A percentile compares a stretch with the other conserved stretches of the same genome.
Conservation (phyloP, 2,888 invertebrate genomes). For the Ophioninae sp. region DNA sequence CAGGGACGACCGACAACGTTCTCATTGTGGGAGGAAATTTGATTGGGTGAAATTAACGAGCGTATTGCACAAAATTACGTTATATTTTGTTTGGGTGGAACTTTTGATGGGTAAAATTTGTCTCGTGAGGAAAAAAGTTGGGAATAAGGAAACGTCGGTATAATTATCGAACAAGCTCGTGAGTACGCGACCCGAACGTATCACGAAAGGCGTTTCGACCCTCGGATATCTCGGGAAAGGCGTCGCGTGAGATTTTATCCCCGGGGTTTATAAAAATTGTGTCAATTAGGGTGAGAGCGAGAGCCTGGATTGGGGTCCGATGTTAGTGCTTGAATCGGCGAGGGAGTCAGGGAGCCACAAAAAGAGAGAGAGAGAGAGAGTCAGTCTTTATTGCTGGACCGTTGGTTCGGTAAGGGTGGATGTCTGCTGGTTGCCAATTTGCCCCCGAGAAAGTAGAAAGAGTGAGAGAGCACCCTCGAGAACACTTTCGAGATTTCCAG, state of each 20-base stretch:
- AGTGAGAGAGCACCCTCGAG: constrained; percentile 58
- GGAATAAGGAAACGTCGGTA: not conserved
- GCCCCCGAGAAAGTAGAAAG: constrained; percentile 44
- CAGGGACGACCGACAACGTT: not conserved
- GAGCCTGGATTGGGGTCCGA: constrained; percentile 30
- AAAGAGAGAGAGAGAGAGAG: constrained; percentile 4
- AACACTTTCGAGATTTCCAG: constrained; percentile 62
- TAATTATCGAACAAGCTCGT: constrained; percentile 7
- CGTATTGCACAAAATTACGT: not conserved
- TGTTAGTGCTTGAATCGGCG: constrained; percentile 51
- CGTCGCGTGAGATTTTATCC: constrained; percentile 39
- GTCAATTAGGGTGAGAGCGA: constrained; percentile 72
- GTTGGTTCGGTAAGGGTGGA: constrained; percentile 47
- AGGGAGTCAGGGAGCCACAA: constrained; percentile 16
- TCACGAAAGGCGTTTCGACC: constrained; percentile 71
- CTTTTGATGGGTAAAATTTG: not conserved
- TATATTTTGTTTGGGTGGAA: not conserved
- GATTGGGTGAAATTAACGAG: not conserved
- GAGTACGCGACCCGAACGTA: not conserved
- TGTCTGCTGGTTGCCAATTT: constrained; percentile 60
- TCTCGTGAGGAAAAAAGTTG: not conserved
- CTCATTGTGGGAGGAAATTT: not conserved
- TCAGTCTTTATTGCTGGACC: constrained; percentile 58
- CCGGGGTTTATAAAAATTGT: constrained; percentile 76
- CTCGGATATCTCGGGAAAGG: constrained; percentile 62